Base-by-base conservation (phyloP, 2,113 vertebrate genomes). In the Typhlomys cinereus region DNA sequence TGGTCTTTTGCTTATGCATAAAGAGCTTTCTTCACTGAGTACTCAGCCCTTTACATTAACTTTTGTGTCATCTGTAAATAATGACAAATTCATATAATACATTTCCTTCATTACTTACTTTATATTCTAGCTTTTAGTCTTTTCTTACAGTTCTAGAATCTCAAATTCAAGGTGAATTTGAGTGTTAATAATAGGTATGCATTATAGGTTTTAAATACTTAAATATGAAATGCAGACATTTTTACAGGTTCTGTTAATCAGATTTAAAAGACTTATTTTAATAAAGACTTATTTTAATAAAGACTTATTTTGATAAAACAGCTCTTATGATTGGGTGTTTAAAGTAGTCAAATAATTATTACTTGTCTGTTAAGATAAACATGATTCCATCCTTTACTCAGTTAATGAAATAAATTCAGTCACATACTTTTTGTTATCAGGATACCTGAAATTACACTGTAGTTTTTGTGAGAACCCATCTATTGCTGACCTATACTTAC, bases 201-300 rank as follows among this genome's bases (percentile, higher is more conserved):
- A 84, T 66, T 13, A 21, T 54, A 83, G 80, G 1, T 34, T 84
- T 41, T 75, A 69, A 36, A 84, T 61, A 86, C 36, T 62, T 78
- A 81, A 44, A 2, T 54, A n/a, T 73, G 27, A 81, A n/a, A n/a
- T n/a, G n/a, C n/a, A 84, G 23, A 48, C 57, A n/a, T 64, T 92
- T 82, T 67, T 12, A 20, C 18, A 82, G 12, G 17, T 64, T n/a
- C 11, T 89, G 7, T 71, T 89, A 76, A 85, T n/a, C n/a, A n/a
- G n/a, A n/a, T 87, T 71, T 70, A 64, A 89, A 4, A 88, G 29
- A 73, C 75, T 82, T 18, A 27, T 93, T 88, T 44, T 8, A 81
- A 31, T 81, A 89, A 4, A 88, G 29, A 73, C 75, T 82, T 18
- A 27, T 93, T 88, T 44, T 8, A 81, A 31, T 81, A 89, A 4